Evolutionary conservation across 2,113 vertebrate genomes (phyloP).

Genomic region (Poecilia latipinna): DNA sequence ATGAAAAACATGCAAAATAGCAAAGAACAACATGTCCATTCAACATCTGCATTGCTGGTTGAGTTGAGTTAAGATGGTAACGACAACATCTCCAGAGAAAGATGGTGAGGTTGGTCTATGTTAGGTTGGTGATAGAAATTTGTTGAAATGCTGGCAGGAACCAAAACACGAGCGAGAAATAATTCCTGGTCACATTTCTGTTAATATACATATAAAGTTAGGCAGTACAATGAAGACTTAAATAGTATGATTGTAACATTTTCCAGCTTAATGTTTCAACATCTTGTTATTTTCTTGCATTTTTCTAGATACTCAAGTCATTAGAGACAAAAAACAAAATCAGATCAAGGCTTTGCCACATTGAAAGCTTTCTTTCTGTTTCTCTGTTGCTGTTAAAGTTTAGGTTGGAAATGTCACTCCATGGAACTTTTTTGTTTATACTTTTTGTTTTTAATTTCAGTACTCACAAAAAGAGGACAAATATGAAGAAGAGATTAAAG

Average conservation of each 20-base stretch:
- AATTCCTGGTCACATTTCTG: neutral
- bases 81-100: no score
- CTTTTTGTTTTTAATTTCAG: conserved; percentile 68
- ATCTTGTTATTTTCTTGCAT: neutral
- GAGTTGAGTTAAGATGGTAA: no score
- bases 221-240: neutral
- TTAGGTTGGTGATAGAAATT: no score
- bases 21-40: no score
- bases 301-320: neutral
- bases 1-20: no score
- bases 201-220: neutral
- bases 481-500: conserved; percentile 94
- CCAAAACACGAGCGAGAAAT: neutral
- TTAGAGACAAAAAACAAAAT: neutral
- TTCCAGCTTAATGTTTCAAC: neutral
- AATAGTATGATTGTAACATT: neutral
- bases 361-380: neutral
- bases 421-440: conserved; percentile 14
- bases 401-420: neutral
- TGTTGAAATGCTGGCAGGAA: neutral
- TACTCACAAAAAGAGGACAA: conserved; percentile 98
- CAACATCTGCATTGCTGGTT: no score
- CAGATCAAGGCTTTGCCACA: neutral
- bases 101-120: no score
- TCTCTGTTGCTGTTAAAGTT: neutral